Evolutionary conservation across 2,888 invertebrate species (phyloP), one percentile per base, ranked within the genome.

Genomic region (Chalcis sispes): DNA sequence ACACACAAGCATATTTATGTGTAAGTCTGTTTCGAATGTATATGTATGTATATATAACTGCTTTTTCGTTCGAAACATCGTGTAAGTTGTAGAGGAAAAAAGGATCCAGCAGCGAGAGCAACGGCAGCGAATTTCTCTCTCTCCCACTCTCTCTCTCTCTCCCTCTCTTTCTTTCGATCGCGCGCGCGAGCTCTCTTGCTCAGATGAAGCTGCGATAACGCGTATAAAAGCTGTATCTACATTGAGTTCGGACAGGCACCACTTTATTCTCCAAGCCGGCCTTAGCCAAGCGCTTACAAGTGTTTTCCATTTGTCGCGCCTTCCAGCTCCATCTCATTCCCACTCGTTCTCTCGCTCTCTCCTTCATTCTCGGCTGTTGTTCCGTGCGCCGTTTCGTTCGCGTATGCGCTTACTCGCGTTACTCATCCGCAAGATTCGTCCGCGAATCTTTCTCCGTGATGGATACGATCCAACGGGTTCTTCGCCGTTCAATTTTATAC

Each of bases 221-320:
- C 82, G 85, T 82, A 86, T 85, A 86, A 85, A 85, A 83, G 85
- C 83, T 84, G 86, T 84, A 86, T 85, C 85, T 86, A 84, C 86
- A 85, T 86, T 86, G 82, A 84, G 84, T 83, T 83, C 81, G 84
- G 85, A 85, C 83, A 85, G 86, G 81, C 85, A 84, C 82, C 84
- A 84, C 85, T 86, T 86, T 86, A 86, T 87, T 85, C 84, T 81
- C 81, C 80, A 80, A 80, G 79, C 62, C 75, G 62, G 58, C 72
- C 64, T 40, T 27, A 29, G 59, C 40, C 10, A 80, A 76, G 80
- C 83, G 83, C 83, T 84, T 83, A 86, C 86, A 86, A 86, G 86
- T 86, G 86, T 86, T 87, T 86, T 86, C 86, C 86, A 85, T 85
- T 85, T 83, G 82, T 82, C 77, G 75, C 79, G 80, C 71, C 73